A percentile compares a stretch with the other conserved stretches of the same genome.
phyloP scores from a whole-genome alignment of 1,140 invertebrate species.

The Bombus difficillimus region DNA sequence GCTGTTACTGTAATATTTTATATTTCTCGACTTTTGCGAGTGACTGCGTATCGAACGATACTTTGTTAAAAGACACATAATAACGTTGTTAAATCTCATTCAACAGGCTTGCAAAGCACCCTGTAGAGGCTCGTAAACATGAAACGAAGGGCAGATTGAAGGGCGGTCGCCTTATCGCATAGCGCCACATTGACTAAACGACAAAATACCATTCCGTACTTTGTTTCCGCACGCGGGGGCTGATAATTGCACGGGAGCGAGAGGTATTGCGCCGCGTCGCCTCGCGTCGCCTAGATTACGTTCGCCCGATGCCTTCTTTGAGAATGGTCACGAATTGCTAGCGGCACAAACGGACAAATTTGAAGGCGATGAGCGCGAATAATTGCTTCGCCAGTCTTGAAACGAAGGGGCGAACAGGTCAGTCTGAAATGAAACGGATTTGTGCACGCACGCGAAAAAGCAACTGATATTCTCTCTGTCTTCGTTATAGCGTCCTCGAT shows the following conservation, averaged over 20 bases:
- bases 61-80: not conserved
- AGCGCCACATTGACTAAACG: conserved; percentile 76
- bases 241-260: conserved; percentile 71
- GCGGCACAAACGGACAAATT: conserved; percentile 57
- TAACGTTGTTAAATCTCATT: not conserved
- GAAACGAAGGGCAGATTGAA: conserved; percentile 25
- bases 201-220: conserved; percentile 78
- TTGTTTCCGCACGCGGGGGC: conserved; percentile 72
- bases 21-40: too few species aligned
- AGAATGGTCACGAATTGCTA: conserved; percentile 51
- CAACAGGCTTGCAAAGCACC: conserved; percentile 23
- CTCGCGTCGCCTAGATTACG: conserved; percentile 71
- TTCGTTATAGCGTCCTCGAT: not conserved
- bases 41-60: not conserved
- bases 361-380: conserved; percentile 63
- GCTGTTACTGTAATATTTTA: too few species aligned
- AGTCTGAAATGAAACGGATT: conserved; percentile 54
- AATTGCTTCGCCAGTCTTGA: conserved; percentile 53
- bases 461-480: too few species aligned
- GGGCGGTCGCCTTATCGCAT: conserved; percentile 73
- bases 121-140: conserved; percentile 9
- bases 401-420: conserved; percentile 30
- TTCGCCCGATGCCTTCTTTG: conserved; percentile 59
- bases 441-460: conserved; percentile 5
- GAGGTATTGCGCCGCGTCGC: conserved; percentile 63